Base-by-base conservation (phyloP, 2,888 invertebrate species). In the Celastrina argiolus region DNA sequence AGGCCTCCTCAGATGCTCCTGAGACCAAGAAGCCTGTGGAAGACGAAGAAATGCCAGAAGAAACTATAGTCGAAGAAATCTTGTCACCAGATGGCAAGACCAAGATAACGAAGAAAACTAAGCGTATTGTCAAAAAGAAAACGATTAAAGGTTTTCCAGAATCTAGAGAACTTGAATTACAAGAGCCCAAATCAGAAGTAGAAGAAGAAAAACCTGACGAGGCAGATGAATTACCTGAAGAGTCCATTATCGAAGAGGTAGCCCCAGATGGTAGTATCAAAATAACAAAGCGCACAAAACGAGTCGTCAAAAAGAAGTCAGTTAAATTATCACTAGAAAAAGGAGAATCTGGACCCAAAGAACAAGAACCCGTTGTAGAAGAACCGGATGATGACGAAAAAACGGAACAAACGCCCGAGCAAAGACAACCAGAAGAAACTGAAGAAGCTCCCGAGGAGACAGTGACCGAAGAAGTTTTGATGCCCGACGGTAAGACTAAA, bases 141-240 rank as follows among this genome's bases (percentile, higher is more conserved):
- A 77, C 77, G 65, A 81, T 74, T 2, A 75, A 72, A 59, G 39
- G 66, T 2, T 72, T 10, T 26, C 34, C 34, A 6, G 61, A 61
- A 18, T 8, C 18, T 1, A 18, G 8, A 36, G 61, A 22, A 16
- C 71, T 66, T 69, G 70, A 39, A 61, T 72, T 73, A 72, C 70
- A 86, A 81, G 75, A 89, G 12, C 39, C 64, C 18, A 36, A 59
- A 16, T 26, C 68, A 69, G 85, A 89, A n/a, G n/a, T n/a, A n/a
- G n/a, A n/a, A 72, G 82, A 69, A 72, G 81, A 67, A 74, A 69
- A 69, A 68, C 71, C 74, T 12, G 42, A 75, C 14, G 76, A 76
- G 18, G 72, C 74, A 2, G 16, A 36, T 7, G 59, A 59, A 2
- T 10, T 31, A 10, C 59, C 59, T 0, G 41, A 6, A n/a, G n/a